A percentile compares a stretch with the other conserved stretches of the same genome.
phyloP scores from a whole-genome alignment of 2,888 invertebrate genomes.

The Tholera decimalis region DNA sequence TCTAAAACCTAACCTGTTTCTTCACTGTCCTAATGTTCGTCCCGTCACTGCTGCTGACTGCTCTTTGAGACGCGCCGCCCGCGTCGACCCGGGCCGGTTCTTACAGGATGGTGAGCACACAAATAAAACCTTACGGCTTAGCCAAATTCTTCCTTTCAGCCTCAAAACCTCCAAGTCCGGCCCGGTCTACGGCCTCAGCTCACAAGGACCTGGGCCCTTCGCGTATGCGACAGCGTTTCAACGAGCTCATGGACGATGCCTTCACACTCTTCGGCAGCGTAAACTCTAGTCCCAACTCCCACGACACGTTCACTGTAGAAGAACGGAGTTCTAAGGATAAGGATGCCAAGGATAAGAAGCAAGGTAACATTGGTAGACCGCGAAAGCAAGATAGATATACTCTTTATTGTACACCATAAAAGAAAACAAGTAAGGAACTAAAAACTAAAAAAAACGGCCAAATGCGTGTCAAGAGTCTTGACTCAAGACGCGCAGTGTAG shows the following conservation, averaged over 20 bases:
- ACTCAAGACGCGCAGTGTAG: no score
- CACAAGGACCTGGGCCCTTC: conserved; percentile 86
- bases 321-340: conserved; percentile 67
- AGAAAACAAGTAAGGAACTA: no score
- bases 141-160: conserved; percentile 66
- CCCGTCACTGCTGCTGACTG: no score
- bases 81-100: no score
- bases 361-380: conserved; percentile 45
- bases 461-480: no score
- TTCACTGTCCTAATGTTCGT: no score
- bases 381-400: no score
- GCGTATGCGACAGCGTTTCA: conserved; percentile 94
- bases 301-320: conserved; percentile 79
- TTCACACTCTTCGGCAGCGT: conserved; percentile 94
- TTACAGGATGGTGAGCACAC: no score
- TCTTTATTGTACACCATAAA: no score
- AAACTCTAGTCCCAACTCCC: conserved; percentile 89
- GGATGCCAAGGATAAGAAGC: conserved; percentile 66
- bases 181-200: conserved; percentile 68
- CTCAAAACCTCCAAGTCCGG: conserved; percentile 82
- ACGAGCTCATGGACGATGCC: conserved; percentile 95
- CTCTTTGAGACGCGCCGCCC: no score
- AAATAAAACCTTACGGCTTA: neutral
- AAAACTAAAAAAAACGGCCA: no score
- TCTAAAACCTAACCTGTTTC: no score